These are phyloP conservation scores for Yponomeuta evonymella DNA, from an alignment of 2,888 invertebrate genomes.

Conservation along the genomic window DNA sequence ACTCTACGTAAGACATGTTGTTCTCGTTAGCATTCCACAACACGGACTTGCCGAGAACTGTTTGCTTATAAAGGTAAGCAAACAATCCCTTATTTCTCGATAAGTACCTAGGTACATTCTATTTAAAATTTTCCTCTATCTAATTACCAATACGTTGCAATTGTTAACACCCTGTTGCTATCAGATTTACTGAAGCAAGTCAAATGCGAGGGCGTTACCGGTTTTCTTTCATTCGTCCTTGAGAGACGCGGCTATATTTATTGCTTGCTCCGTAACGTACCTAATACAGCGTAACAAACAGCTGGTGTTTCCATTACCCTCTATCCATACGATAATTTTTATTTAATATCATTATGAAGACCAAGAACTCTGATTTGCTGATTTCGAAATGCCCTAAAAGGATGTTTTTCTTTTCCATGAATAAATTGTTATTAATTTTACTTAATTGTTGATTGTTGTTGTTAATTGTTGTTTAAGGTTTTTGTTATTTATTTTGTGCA, in stretches of 20 bases:
- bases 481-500: conserved; percentile 12
- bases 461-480: too few relatives aligned
- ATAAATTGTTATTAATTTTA: too few relatives aligned
- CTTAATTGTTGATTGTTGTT: too few relatives aligned
- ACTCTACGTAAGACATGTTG: conserved; percentile 45
- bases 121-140: not conserved
- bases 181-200: not conserved
- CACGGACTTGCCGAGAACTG: conserved; percentile 45
- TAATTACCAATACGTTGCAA: not conserved
- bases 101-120: not conserved
- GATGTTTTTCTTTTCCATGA: too few relatives aligned
- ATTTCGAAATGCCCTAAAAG: too few relatives aligned
- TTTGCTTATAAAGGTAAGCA: conserved; percentile 59
- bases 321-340: not conserved
- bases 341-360: too few relatives aligned
- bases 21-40: conserved; percentile 29
- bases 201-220: not conserved
- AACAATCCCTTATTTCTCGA: conserved; percentile 6
- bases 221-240: conserved; percentile 1
- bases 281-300: not conserved
- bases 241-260: not conserved
- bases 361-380: too few relatives aligned
- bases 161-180: not conserved
- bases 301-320: conserved; percentile 6
- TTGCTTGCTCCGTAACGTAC: not conserved